Evolutionary conservation across 2,113 vertebrate genomes (phyloP).

Genomic region (Pithys albifrons): DNA sequence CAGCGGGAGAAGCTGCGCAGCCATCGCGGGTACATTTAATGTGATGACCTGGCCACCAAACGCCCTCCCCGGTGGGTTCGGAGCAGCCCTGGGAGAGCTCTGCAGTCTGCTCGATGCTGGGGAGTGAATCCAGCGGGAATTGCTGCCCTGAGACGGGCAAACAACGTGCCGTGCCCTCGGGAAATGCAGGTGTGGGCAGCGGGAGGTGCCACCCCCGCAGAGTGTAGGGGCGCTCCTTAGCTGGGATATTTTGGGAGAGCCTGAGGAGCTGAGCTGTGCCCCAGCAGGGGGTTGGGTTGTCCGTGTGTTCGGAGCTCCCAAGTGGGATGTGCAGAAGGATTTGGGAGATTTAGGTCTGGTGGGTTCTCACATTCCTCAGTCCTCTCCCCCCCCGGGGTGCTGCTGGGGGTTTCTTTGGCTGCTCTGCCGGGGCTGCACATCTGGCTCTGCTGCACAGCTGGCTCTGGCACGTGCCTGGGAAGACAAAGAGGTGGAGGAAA

Average conservation of each 20-base stretch:
- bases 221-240: not conserved
- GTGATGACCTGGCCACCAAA: not conserved
- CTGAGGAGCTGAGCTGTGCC: not conserved
- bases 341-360: not conserved
- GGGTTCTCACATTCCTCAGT: not conserved
- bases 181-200: not conserved
- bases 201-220: not conserved
- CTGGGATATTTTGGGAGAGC: not conserved
- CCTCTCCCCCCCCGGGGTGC: not conserved
- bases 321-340: not conserved
- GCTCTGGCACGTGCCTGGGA: not conserved
- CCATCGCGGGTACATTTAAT: not conserved
- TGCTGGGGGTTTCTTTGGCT: not conserved
- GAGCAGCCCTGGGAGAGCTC: not conserved
- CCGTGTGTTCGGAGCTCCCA: not conserved
- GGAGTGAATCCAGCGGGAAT: not conserved
- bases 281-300: not conserved
- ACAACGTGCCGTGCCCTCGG: not conserved
- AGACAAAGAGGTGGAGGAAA: not conserved
- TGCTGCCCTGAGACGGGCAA: not conserved
- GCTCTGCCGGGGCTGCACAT: too few species aligned
- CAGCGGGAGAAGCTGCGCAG: not conserved
- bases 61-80: not conserved
- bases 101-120: not conserved
- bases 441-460: not conserved